Evolutionary conservation across 1,140 invertebrate genomes (phyloP), one percentile per base, ranked within the genome.

Genomic region (Dreissena rostriformis): DNA sequence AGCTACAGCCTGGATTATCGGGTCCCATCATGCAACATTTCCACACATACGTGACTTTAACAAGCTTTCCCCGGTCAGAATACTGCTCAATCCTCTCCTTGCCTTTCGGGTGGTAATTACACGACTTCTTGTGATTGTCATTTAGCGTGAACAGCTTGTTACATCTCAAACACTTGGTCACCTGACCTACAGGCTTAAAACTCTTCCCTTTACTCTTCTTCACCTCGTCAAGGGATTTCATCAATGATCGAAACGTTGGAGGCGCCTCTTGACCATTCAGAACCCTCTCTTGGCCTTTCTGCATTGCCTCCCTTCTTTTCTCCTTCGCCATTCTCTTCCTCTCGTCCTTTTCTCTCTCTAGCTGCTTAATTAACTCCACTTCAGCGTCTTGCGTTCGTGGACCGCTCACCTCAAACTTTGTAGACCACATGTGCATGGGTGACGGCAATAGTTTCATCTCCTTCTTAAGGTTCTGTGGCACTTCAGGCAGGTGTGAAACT

Each of bases 181-280:
- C 95, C 93, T 94, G 97, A 97, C 95, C 91, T 97, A 94, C 82
- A 61, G 78, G 76, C 84, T 87, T 86, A n/a, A 73, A 78, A 53
- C 51, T 86, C 72, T 28, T 70, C 24, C 14, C 57, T 68, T 73
- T 79, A 68, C 66, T 73, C 29, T 68, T 68, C 39, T 88, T 85
- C 26, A 87, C 82, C 57, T 90, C 87, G 52, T 88, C 88, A 55
- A 88, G 51, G 17, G 85, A 82, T 72, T 84, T 81, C 57, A 86
- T 87, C 49, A 87, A 55, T 55, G 85, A 85, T 28, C 81, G 65
- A 70, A 86, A 86, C 71, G 86, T 76, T 8, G n/a, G n/a, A 28
- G 71, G 67, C 49, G 61, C 68, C 15, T 82, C 82, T 79, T 75
- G 53, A 10, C 63, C 26, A 22, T 76, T 71, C 7, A 77, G 29